Base-by-base conservation (phyloP, 2,888 invertebrate species). In the Ornithoptera priamus region DNA sequence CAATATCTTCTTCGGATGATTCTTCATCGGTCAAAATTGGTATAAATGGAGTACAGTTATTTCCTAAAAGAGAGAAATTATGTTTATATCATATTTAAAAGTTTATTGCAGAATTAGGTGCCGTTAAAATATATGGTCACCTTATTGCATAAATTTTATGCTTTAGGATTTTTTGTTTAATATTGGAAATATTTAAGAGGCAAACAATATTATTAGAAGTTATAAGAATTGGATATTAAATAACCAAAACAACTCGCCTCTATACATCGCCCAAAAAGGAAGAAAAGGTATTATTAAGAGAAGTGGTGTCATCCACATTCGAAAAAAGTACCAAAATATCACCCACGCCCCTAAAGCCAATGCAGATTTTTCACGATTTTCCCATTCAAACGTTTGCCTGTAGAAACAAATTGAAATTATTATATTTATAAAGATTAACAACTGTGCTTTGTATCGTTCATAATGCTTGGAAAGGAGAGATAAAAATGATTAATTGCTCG, bases 291-390 rank as follows among this genome's bases (percentile, higher is more conserved):
- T 68, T 0, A 87, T 72, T 8, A 88, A 71, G 39, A 88, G 70
- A 15, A 92, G 74, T 1, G 91, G 92, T 15, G 86, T 81, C 91
- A 91, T 90, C 92, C 92, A 92, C 81, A 88, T 80, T 53, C 85
- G 77, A 75, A 90, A 89, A 79, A 86, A 82, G 74, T 85, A 86
- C 91, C 92, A 92, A 75, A 92, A 92, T 7, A 80, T 73, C 2
- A 91, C 77, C 92, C 92, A 92, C 2, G 73, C 84, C 1, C 79
- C 72, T 71, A 92, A 76, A 36, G 87, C 89, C 59, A 86, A 74
- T 8, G 82, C 81, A 0, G 87, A 89, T 71, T 85, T 79, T 72
- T 90, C 89, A 24, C 85, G 82, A 71, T 85, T 89, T 0, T 92
- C 90, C 92, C 92, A 92, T 75, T 92, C 92, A 71, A 92, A 90